Evolutionary conservation across 1,140 invertebrate species (phyloP), one percentile per base, ranked within the genome.

Genomic region (Zaprionus taronus): DNA sequence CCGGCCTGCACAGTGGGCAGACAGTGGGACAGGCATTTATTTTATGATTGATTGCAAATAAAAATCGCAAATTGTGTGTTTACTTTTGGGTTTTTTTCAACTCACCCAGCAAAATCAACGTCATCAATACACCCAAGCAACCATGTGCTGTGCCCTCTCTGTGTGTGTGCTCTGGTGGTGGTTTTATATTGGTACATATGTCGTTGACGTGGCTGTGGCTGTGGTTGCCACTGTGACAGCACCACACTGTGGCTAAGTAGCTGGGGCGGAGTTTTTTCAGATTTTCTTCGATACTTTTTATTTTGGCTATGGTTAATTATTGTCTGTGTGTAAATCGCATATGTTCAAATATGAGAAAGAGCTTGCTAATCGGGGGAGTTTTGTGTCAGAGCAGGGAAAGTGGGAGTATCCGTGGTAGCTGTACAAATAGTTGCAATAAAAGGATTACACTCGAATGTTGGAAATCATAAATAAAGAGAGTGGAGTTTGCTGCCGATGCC

Each of bases 31-130:
- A 89, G 81, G 85, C 84, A 90, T 89, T 89, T 89, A 89, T 82
- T 90, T 90, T 90, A 90, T 90, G 85, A 90, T 90, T 90, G 85
- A 90, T 90, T 90, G 85, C 86, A 90, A 90, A 90, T 90, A 90
- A 90, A 90, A 90, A 90, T 89, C 81, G 85, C 85, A 89, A 89
- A 89, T 82, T 90, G 67, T 89, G 70, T 89, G 81, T 89, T 90
- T 89, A 90, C 81, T 89, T 89, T 87, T 81, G 51, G 83, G 69
- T 80, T 83, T 78, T 69, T 79, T 73, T 57, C 71, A 66, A 36
- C 62, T 62, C 66, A 44, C 28, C 58, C 41, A 44, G 7, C 28
- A 44, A n/a, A 6, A 47, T 15, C 20, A 41, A 49, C 65, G 31
- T 44, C 38, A 69, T 44, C 56, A 65, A 51, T 55, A 65, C 38